Evolutionary conservation across 2,113 vertebrate species (phyloP).

Genomic region (Platichthys stellatus): DNA sequence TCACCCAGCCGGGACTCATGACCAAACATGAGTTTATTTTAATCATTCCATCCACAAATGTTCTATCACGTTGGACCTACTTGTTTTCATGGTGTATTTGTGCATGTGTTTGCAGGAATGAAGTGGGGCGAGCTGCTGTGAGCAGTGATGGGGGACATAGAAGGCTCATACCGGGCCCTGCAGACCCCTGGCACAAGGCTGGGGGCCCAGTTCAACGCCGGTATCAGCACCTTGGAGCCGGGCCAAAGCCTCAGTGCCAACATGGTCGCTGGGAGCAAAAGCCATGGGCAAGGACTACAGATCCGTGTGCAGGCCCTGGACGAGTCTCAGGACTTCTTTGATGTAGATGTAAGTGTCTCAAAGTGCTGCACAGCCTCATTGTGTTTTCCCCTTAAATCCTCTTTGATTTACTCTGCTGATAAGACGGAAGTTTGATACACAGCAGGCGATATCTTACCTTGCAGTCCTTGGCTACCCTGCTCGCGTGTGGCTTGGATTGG

Average conservation of each 20-base stretch:
- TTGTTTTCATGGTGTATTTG: background rate
- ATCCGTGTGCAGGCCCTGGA: conserved; percentile 90
- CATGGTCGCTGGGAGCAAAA: conserved; percentile 60
- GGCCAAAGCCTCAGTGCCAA: conserved; percentile 84
- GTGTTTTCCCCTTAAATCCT: background rate
- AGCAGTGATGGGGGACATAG: conserved; percentile 91
- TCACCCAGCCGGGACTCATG: background rate
- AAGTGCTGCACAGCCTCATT: background rate
- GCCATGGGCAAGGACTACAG: conserved; percentile 70
- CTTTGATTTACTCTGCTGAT: conserved; percentile 10
- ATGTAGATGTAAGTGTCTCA: conserved; percentile 86
- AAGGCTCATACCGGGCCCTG: conserved; percentile 90
- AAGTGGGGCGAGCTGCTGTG: conserved; percentile 35
- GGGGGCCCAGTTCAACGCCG: conserved; percentile 83
- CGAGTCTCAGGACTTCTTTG: conserved; percentile 86
- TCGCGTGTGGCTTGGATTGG: conserved; percentile 47
- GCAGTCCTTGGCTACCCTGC: background rate
- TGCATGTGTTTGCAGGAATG: conserved; percentile 59
- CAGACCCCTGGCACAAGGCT: conserved; percentile 91
- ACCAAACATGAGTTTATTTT: background rate
- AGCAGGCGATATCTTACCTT: conserved; percentile 16
- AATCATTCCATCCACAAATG: background rate
- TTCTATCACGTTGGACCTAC: background rate
- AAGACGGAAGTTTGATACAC: conserved; percentile 42
- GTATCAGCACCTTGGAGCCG: conserved; percentile 91